A percentile compares a stretch with the other conserved stretches of the same genome.
Conservation (phyloP, 1,140 invertebrate genomes). For the Diorhabda elongata region DNA sequence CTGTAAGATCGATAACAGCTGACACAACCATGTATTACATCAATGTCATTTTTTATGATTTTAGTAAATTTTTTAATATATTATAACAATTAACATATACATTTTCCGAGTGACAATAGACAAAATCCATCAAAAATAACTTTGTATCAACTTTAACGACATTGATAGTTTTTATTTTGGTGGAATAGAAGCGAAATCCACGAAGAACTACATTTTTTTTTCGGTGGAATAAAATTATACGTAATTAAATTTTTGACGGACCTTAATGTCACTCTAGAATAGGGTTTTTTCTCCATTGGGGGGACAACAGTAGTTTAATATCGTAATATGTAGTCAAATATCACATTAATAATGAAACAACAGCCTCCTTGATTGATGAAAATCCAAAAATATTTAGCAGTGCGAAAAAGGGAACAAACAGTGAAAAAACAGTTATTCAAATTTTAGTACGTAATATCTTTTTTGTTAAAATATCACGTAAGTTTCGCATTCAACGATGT, state of each 20-base stretch:
- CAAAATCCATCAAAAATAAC: no score
- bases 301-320: constrained; percentile 6
- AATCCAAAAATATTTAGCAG: constrained; percentile 8
- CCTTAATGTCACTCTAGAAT: not conserved
- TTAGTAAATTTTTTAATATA: constrained; percentile 11
- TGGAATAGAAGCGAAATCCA: not conserved
- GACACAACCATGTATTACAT: constrained; percentile 20
- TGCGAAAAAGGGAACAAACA: not conserved
- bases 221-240: not conserved
- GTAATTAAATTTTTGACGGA: not conserved
- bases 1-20: constrained; percentile 21
- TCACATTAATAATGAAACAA: constrained; percentile 19
- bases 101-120: not conserved
- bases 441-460: not conserved
- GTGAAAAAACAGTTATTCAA: not conserved
- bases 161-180: not conserved
- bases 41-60: constrained; percentile 11
- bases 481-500: no score
- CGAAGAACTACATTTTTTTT: not conserved
- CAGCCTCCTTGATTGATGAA: constrained; percentile 19
- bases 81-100: constrained; percentile 10
- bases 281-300: not conserved
- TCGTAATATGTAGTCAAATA: constrained; percentile 16
- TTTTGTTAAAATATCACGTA: no score
- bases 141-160: no score